These are phyloP conservation scores for Stomatorhinus ivindoensis DNA, from an alignment of 2,113 vertebrate genomes.

Conservation along the genomic window DNA sequence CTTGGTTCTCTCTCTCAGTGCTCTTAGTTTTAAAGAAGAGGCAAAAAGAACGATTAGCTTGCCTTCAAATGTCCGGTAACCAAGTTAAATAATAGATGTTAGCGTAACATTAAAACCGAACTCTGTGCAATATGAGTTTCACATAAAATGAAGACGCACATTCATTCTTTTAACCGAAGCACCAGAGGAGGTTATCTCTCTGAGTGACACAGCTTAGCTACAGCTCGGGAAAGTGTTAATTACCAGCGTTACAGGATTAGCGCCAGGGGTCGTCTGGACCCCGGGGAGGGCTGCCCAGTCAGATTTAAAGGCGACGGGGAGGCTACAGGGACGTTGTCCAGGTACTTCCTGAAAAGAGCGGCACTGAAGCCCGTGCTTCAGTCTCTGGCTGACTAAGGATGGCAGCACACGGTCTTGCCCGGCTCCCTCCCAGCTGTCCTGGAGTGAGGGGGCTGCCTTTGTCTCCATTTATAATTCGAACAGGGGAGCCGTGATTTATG, in stretches of 20 bases:
- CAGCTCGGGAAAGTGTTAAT: neutral
- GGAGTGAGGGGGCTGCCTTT: neutral
- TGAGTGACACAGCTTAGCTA: neutral
- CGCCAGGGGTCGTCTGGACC: neutral
- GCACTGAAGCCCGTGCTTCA: neutral
- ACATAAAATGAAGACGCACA: neutral
- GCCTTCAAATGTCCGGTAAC: neutral
- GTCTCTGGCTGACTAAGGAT: neutral
- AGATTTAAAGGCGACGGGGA: neutral
- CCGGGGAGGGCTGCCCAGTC: neutral
- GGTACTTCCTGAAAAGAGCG: neutral
- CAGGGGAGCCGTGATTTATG: neutral
- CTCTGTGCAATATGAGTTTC: neutral
- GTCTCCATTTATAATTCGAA: neutral
- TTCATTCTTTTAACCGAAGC: neutral
- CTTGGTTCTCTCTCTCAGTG: neutral
- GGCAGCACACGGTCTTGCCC: neutral
- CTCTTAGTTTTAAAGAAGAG: neutral
- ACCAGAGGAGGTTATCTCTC: neutral
- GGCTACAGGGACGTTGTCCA: neutral
- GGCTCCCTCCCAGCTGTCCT: neutral
- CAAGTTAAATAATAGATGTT: neutral
- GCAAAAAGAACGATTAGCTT: neutral
- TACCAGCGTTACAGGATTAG: constrained; percentile 1
- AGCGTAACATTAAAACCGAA: neutral